Percentiles rank a stretch among this genome's conserved stretches.
These are phyloP conservation scores for Phanerotoma sp. DNA, from an alignment of 2,888 invertebrate genomes.

Conservation along the genomic window DNA sequence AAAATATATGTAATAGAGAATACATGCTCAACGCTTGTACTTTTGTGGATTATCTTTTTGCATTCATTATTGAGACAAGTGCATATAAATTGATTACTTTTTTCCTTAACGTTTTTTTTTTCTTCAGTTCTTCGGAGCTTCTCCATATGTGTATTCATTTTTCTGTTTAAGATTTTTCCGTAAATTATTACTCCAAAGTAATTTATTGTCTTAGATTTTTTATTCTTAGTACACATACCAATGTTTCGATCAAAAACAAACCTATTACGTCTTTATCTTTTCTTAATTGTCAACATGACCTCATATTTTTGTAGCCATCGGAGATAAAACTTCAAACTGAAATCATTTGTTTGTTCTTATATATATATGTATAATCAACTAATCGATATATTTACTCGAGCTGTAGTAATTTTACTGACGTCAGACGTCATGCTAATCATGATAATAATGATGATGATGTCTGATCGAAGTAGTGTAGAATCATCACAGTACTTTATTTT, in stretches of 20 bases:
- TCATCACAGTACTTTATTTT: constrained; percentile 1
- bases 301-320: background rate
- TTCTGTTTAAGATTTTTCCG: too few relatives aligned
- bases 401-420: constrained; percentile 7
- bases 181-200: too few relatives aligned
- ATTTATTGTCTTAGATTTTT: too few relatives aligned
- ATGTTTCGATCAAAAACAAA: too few relatives aligned
- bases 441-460: constrained; percentile 9
- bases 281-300: constrained; percentile 2
- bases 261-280: background rate
- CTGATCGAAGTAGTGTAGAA: background rate
- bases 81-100: background rate
- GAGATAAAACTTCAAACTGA: background rate
- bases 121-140: too few relatives aligned
- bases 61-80: constrained; percentile 2
- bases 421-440: background rate
- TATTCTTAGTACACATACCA: too few relatives aligned
- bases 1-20: background rate
- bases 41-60: background rate
- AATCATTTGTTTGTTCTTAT: background rate
- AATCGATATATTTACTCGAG: constrained; percentile 13
- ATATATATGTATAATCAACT: background rate
- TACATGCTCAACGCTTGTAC: background rate
- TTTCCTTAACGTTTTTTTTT: background rate
- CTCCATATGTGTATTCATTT: too few relatives aligned